Evolutionary conservation across 2,797 vertebrate species (phyloP).

Genomic region (Acomys russatus): DNA sequence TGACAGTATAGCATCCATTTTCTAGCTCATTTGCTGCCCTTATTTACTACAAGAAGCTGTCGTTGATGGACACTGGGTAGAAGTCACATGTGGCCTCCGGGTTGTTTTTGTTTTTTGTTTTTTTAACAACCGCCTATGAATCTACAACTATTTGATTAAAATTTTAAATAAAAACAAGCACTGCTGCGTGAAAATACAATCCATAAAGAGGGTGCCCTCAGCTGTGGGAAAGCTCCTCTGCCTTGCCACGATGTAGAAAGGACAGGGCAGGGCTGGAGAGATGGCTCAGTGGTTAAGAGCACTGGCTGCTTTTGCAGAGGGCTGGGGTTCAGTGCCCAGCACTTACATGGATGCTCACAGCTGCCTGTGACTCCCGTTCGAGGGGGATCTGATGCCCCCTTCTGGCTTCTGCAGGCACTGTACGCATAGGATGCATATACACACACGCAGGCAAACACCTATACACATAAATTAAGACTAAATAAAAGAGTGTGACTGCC

Average conservation of each 20-base stretch:
- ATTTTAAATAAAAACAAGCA: not conserved
- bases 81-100: no score
- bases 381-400: not conserved
- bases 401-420: not conserved
- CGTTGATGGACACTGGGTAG: fast-evolving
- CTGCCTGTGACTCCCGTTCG: not conserved
- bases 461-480: not conserved
- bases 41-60: not conserved
- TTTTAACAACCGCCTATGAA: not conserved
- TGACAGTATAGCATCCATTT: fast-evolving
- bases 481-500: not conserved
- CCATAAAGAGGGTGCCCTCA: not conserved
- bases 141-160: not conserved
- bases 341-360: not conserved
- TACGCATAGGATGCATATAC: not conserved
- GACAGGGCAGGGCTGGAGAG: not conserved
- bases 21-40: not conserved
- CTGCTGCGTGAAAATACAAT: no score
- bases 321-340: not conserved
- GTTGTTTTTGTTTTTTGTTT: no score
- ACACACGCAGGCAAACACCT: not conserved
- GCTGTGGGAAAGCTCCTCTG: not conserved
- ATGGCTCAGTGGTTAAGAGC: not conserved
- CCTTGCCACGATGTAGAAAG: fast-evolving
- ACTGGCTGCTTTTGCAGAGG: not conserved